Base-by-base conservation (phyloP, 2,888 invertebrate genomes). In the Panopea generosa region DNA sequence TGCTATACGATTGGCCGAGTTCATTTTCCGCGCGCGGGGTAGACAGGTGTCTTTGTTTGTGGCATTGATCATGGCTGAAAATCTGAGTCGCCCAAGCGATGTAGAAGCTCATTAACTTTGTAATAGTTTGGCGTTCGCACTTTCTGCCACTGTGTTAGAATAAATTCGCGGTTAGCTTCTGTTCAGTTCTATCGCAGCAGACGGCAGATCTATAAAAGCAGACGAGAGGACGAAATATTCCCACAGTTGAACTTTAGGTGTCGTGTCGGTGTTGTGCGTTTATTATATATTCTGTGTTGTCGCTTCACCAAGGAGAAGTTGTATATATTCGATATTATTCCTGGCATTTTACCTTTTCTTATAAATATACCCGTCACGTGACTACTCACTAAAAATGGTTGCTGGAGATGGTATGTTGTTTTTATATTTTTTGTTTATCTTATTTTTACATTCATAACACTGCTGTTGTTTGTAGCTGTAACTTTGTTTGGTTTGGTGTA, bases 111-210 rank as follows among this genome's bases (percentile, higher is more conserved):
- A 65, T 72, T 72, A 72, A 72, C 59, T 45, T 22, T 11, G 60
- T 72, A 72, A 72, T 72, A 65, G 65, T 47, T 72, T 60, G 45
- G 71, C 71, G n/a, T 65, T 65, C 71, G 65, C 65, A 65, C 71
- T 59, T 57, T 72, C 65, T 47, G 50, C 71, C 59, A 59, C 71
- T 65, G 68, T 49, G 38, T 45, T 33, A 45, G 49, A 18, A 49
- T 62, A 45, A 53, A 33, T 59, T 45, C n/a, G 33, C 33, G 33
- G 4, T 33, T 11, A 11, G n/a, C n/a, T 27, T 33, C 38, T 33
- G 27, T 16, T 29, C 56, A 38, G 33, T 38, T 33, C n/a, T 56
- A 26, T 18, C 4, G 33, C 33, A 38, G 38, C 56, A 56, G 56
- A 56, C 38, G 56, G 16, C 14, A 56, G 4, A 56, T 16, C 24